Evolutionary conservation across 1,140 invertebrate genomes (phyloP), one percentile per base, ranked within the genome.

Genomic region (Steinernema khuongi): DNA sequence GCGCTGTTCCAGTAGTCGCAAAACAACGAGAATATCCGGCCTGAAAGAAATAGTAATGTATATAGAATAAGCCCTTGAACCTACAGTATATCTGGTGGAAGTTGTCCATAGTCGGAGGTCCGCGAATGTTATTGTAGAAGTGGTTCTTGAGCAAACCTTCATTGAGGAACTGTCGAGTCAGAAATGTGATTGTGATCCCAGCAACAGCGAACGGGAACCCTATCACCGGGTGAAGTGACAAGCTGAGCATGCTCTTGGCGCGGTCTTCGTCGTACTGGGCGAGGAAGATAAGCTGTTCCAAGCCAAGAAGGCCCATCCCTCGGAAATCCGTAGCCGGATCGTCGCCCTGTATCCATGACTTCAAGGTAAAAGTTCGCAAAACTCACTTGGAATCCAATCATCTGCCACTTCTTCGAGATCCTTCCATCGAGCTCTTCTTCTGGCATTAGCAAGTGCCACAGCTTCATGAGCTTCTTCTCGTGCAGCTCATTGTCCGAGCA

Each of bases 241-340:
- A 93, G 1, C 90, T 90, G 0, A 96, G 86, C 1, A 96, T 91
- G 85, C 93, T 91, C 50, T 88, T 89, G 14, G 93, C 92, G 17
- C 90, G 89, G 76, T 89, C 89, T 17, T 89, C 89, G 85, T 94
- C 93, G 79, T 92, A 90, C 69, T 88, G 88, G 50, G 91, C 91
- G 88, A 97, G 94, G 85, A 86, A 96, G 81, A 96, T 83, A 1
- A 98, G 87, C 87, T 96, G 95, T 80, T 96, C 91, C 26, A 98
- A 86, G 1, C 94, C 93, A 18, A 98, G 88, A n/a, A 96, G 86
- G 72, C 95, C 95, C 94, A 97, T 97, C 74, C 94, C 95, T 67
- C 96, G 89, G 83, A 98, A 98, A 88, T 98, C 95, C 0, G 95
- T 97, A 86, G 92, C 92, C 0, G 96, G 95, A 88, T 98, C 94